Percentiles rank a stretch among this genome's conserved stretches.
Conservation (phyloP, 2,888 invertebrate species). For the Geophilus truncorum region DNA sequence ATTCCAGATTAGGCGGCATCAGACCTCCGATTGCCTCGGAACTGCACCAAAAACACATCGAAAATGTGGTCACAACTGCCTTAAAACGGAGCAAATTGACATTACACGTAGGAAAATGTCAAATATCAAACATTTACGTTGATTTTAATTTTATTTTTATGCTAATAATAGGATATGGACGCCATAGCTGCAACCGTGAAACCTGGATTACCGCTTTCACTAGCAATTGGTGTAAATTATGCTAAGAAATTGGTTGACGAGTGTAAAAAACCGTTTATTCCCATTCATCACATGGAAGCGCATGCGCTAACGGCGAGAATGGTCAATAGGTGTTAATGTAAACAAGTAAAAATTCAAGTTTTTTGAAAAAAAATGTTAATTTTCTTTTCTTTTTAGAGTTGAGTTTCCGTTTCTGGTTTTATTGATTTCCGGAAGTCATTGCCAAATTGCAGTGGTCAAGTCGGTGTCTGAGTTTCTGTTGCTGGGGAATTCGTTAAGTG, state of each 20-base stretch:
- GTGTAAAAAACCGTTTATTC: constrained; percentile 65
- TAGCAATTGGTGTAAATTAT: constrained; percentile 74
- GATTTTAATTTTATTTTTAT: not conserved
- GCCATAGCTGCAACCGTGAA: constrained; percentile 87
- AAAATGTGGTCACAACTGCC: constrained; percentile 63
- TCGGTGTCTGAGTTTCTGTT: constrained; percentile 69
- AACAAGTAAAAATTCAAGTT: not conserved
- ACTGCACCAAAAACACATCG: constrained; percentile 74
- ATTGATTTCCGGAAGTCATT: constrained; percentile 90
- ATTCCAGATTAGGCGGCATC: constrained; percentile 64
- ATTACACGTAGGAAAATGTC: constrained; percentile 40
- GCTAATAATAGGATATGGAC: constrained; percentile 61
- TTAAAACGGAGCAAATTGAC: constrained; percentile 58
- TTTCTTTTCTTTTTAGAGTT: constrained; percentile 48
- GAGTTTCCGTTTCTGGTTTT: constrained; percentile 84
- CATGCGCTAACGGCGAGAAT: constrained; percentile 88
- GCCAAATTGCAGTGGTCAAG: constrained; percentile 69
- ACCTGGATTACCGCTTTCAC: constrained; percentile 75
- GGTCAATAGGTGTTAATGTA: constrained; percentile 53
- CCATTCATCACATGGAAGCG: constrained; percentile 98
- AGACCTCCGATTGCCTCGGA: constrained; percentile 79
- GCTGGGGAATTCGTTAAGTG: constrained; percentile 73
- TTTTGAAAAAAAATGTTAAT: constrained; percentile 27
- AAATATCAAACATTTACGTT: not conserved
- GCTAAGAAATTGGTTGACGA: constrained; percentile 59